Base-by-base conservation (phyloP, 2,797 vertebrate species). In the Chelon auratus region DNA sequence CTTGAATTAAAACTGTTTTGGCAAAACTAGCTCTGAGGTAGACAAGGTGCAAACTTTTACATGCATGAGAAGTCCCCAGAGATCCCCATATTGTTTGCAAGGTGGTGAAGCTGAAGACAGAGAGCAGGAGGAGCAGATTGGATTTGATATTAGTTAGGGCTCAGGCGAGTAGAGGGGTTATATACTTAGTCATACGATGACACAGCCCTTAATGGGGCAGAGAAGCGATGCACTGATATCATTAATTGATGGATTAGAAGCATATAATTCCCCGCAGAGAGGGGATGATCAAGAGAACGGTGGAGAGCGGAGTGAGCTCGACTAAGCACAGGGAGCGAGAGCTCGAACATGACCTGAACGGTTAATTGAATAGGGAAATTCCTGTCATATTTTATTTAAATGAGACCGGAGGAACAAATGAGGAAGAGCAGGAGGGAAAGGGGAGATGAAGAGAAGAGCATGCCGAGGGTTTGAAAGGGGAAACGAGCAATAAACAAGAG, bases 161-260 rank as follows among this genome's bases (percentile, higher is more conserved):
- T 86, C 61, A 56, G 68, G 83, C 62, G 13, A 72, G 77, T 63
- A 62, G 78, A 85, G 59, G 62, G 86, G 87, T 87, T 90, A 79
- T 90, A 82, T 75, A 87, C 85, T 86, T 86, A 89, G 88, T 88
- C 87, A 78, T 90, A 80, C n/a, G 75, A 89, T 89, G 89, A 91
- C 92, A 92, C 83, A 62, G 83, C 81, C 80, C 63, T 80, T 90
- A 92, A 93, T 90, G 91, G 91, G 75, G 75, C 75, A 81, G 83
- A 79, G 86, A 84, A 90, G 87, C 45, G 89, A 93, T 92, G 84
- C 75, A 54, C 91, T 91, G 92, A 93, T 93, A 92, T 90, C 86
- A 87, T 89, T 93, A 93, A 94, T 92, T 92, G 92, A 93, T 91
- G 92, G 93, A 93, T 93, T 93, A 93, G 91, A 91, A 90, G 85